Conservation (phyloP, 1,140 invertebrate genomes). For the Drosophila melanica region DNA sequence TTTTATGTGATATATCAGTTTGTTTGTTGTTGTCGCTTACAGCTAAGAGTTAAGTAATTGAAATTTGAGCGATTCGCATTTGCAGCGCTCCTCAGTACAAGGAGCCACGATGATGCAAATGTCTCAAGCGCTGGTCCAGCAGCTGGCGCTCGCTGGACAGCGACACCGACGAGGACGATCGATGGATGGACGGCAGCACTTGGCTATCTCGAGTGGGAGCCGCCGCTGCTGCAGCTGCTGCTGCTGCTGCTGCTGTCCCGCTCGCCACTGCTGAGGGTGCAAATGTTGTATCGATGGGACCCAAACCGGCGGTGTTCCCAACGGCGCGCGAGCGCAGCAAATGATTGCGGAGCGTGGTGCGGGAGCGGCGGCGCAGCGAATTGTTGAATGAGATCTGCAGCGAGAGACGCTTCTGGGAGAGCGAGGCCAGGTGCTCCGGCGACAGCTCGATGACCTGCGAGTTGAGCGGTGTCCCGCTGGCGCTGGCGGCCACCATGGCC, state of each 20-base stretch:
- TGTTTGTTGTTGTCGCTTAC: conserved; percentile 35
- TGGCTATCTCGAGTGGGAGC: conserved; percentile 5
- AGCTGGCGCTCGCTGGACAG: conserved; percentile 71
- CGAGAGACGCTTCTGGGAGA: conserved; percentile 81
- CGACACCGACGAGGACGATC: conserved; percentile 67
- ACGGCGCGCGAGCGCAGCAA: conserved; percentile 71
- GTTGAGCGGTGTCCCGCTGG: conserved; percentile 20
- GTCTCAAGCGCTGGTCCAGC: conserved; percentile 71
- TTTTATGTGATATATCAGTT: conserved; percentile 24
- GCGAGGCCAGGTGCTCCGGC: conserved; percentile 74
- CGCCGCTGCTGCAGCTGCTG: background rate
- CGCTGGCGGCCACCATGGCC: conserved; percentile 46
- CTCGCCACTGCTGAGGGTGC: conserved; percentile 13
- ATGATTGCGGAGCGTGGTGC: conserved; percentile 72
- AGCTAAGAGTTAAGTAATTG: conserved; percentile 42
- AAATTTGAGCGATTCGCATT: conserved; percentile 36
- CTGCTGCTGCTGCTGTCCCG: background rate
- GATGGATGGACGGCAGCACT: conserved; percentile 62
- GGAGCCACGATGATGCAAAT: conserved; percentile 78
- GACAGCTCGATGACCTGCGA: conserved; percentile 76
- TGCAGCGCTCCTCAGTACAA: conserved; percentile 57
- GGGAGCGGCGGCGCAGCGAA: conserved; percentile 64
- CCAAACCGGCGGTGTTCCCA: conserved; percentile 58
- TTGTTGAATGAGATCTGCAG: conserved; percentile 82
- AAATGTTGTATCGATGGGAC: conserved; percentile 41